Evolutionary conservation across 2,797 vertebrate genomes (phyloP).

Genomic region (Rachycentron canadum): DNA sequence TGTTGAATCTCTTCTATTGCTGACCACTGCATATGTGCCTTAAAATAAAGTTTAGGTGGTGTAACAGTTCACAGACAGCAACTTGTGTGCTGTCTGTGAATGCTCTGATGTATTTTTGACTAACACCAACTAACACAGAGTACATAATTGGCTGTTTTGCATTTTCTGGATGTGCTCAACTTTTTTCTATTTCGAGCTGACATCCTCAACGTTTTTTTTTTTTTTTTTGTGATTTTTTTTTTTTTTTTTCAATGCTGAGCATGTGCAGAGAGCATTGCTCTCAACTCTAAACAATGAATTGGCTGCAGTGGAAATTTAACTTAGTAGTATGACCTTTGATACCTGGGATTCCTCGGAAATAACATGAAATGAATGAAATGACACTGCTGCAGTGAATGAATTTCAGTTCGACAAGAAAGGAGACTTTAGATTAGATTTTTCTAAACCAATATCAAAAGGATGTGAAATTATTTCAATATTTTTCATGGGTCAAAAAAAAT

Average conservation of each 20-base stretch:
- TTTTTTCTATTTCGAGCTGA: conserved; percentile 65
- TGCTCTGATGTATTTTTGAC: conserved; percentile 62
- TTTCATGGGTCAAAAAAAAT: neutral
- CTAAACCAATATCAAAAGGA: neutral
- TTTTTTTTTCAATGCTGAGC: conserved; percentile 51
- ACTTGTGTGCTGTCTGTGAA: conserved; percentile 14
- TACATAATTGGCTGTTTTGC: conserved; percentile 75
- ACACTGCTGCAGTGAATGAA: conserved; percentile 23
- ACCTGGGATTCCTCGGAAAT: conserved; percentile 34
- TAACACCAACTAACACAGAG: conserved; percentile 55
- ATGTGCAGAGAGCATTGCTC: conserved; percentile 22
- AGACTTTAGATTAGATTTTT: neutral
- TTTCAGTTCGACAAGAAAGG: conserved; percentile 1
- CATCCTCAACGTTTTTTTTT: conserved; percentile 51
- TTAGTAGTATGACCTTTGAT: conserved; percentile 47
- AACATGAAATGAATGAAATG: conserved; percentile 42
- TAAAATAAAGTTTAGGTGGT: conserved; percentile 43
- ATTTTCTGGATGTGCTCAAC: conserved; percentile 61
- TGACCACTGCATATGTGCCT: conserved; percentile 47
- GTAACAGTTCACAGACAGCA: conserved; percentile 56
- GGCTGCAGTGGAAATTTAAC: conserved; percentile 28
- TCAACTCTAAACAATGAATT: conserved; percentile 37
- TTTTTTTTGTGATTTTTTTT: conserved; percentile 20
- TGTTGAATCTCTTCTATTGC: conserved; percentile 27
- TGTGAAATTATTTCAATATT: conserved; percentile 4